Base-by-base conservation (phyloP, 2,797 vertebrate species). In the Pantherophis vulpinus region DNA sequence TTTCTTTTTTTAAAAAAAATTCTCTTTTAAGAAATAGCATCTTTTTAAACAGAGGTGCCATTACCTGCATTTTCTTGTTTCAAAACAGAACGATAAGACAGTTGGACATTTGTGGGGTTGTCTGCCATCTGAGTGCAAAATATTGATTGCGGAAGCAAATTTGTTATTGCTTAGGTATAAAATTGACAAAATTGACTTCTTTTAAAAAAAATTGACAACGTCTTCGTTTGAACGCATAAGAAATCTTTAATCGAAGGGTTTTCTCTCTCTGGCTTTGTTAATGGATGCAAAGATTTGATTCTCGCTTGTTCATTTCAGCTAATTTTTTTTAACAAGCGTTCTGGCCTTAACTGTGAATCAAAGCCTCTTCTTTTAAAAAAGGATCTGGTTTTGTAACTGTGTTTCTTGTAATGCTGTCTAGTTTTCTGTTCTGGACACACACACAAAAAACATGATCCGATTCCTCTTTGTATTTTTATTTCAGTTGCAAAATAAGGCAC, bases 401-500 rank as follows among this genome's bases (percentile, higher is more conserved):
- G 54, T 92, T 90, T 55, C 93, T 95, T 93, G 29, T 94, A 95
- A 96, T 96, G 95, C 93, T 92, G 93, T 88, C 86, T 95, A 25
- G 87, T 89, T 95, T 86, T 87, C 94, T 94, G 37, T 95, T 96
- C 95, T 96, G 95, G 74, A 7, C 86, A 93, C 18, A 63, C 4
- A 29, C 27, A 63, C 3, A 87, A 94, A 93, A 88, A 88, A 23
- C 90, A 56, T 25, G 92, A 94, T 94, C 90, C 93, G 93, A 79
- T 96, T 94, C 88, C 92, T 66, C 58, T 92, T 92, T 37, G 92
- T 90, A 91, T 87, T 95, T 95, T 97, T 96, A 94, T 91, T 94
- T 92, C 61, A 83, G 4, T 87, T 66, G n/a, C 20, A 14, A 70
- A 60, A 63, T 12, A 7, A 91, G 12, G 29, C 27, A 47, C 91